Base-by-base conservation (phyloP, 2,888 invertebrate species). In the Ectemnius lituratus region DNA sequence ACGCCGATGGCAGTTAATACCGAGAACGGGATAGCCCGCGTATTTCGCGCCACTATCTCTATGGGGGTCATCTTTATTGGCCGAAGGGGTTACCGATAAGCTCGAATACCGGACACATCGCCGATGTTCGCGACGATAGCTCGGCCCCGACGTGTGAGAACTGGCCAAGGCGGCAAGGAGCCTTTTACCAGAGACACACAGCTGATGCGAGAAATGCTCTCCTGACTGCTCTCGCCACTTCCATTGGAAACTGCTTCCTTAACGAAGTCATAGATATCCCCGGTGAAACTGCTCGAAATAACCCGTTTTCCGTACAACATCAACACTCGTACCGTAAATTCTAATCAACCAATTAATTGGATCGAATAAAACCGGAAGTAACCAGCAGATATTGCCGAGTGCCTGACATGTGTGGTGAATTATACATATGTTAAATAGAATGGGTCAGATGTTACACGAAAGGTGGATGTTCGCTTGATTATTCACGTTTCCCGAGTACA, bases 31-130 rank as follows among this genome's bases (percentile, higher is more conserved):
- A 81, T 79, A 80, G 80, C 78, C 67, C 76, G 84, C 83, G 84
- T 87, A 86, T 85, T 88, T 87, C 80, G 84, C 82, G 78, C 75
- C 75, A 76, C 80, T 83, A 85, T 86, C 86, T 87, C 85, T 83
- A 80, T 84, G 75, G 80, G 77, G 84, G 84, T 87, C 84, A 84
- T 87, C 85, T 85, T 88, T 87, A 87, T 85, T 87, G 86, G 86
- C 80, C 82, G 84, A 85, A 81, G 79, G 84, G 82, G 76, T 84
- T 81, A 77, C 78, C 82, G 86, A 88, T 88, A 87, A 88, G 85
- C 81, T 85, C 78, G 86, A 87, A 87, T 87, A 86, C 83, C 82
- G 80, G 78, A 83, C 81, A 37, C 37, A 79, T 83, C 78, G 79
- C 80, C 73, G 83, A 86, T 84, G 79, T 84, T 79, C 75, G 80